Base-by-base conservation (phyloP, 2,797 vertebrate species). In the Coregonus ussuriensis region DNA sequence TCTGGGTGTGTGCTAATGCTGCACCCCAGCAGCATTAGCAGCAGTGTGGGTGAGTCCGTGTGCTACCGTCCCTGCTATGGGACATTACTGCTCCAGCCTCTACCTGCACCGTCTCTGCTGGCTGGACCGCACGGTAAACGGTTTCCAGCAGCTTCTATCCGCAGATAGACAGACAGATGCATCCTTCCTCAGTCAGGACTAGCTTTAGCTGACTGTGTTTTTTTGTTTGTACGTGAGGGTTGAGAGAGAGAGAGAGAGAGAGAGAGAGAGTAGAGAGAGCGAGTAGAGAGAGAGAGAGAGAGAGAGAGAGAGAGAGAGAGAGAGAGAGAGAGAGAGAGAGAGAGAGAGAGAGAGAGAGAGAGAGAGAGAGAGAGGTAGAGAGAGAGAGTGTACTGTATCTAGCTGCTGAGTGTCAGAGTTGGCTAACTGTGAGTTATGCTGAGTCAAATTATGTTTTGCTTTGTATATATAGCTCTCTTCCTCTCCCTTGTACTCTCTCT, bases 71-170 rank as follows among this genome's bases (percentile, higher is more conserved):
- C 56, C 79, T 92, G 85, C 83, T 84, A 95, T 96, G 96, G 96
- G 95, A 91, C 95, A 94, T 78, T 88, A 92, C 94, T 96, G 95
- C 93, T 96, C 94, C 93, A 93, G 91, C 88, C 87, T 89, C 87
- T 91, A 89, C 87, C 81, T 92, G 93, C 87, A 90, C 89, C 88
- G 93, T 85, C 87, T 90, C 86, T 93, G 86, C 89, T 95, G 94
- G 93, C 88, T 93, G 94, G 94, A 97, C 91, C 88, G 89, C 89
- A 95, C 95, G 96, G 96, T 97, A 97, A 94, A 89, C 7, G 35
- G 82, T 80, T 77, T 78, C 80, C 80, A 74, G 81, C 73, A 3
- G 72, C 79, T 80, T 88, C n/a, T 47, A 74, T 78, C 79, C 33
- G n/a, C 56, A 59, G 18, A 59, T 18, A 59, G 56, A 59, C n/a